Percentiles rank a stretch among this genome's conserved stretches.
Evolutionary conservation across 2,888 invertebrate genomes (phyloP).

Genomic region (Coelinius sp.): DNA sequence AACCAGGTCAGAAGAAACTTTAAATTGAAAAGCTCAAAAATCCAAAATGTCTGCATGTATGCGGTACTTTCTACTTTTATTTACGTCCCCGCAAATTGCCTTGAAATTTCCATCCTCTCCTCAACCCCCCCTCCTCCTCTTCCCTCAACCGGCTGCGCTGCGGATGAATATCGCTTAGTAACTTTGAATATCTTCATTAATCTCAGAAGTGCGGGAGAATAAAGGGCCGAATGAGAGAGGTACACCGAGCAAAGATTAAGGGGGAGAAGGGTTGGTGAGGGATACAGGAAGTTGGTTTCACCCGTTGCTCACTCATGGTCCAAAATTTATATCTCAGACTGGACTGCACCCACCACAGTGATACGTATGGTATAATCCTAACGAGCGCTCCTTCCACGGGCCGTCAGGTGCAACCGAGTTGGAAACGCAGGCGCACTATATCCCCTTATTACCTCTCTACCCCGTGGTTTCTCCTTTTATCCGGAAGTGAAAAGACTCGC

Average conservation of each 20-base stretch:
- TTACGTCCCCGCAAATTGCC: not conserved
- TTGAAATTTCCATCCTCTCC: not conserved
- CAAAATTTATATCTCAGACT: slow-evolving; percentile 23
- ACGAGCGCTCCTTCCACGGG: slow-evolving; percentile 21
- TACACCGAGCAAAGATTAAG: not conserved
- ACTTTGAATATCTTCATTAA: slow-evolving; percentile 50
- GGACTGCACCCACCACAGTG: not conserved
- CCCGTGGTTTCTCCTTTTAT: slow-evolving; percentile 3
- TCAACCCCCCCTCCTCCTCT: not conserved
- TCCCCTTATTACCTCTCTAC: not conserved
- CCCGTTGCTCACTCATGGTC: slow-evolving; percentile 22
- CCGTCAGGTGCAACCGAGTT: slow-evolving; percentile 32
- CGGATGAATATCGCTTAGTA: slow-evolving; percentile 45
- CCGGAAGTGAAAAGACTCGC: slow-evolving; percentile 23
- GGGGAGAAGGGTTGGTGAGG: not conserved
- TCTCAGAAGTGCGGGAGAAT: slow-evolving; percentile 33
- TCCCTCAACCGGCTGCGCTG: not conserved
- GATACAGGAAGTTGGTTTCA: slow-evolving; percentile 42
- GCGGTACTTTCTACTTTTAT: not conserved
- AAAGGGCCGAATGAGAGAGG: not conserved
- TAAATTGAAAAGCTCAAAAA: not conserved
- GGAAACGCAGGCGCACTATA: slow-evolving; percentile 3
- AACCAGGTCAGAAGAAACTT: not conserved
- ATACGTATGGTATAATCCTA: slow-evolving; percentile 24
- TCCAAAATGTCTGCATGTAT: not conserved